Conservation (phyloP, 2,797 vertebrate species). For the Thaleichthys pacificus region DNA sequence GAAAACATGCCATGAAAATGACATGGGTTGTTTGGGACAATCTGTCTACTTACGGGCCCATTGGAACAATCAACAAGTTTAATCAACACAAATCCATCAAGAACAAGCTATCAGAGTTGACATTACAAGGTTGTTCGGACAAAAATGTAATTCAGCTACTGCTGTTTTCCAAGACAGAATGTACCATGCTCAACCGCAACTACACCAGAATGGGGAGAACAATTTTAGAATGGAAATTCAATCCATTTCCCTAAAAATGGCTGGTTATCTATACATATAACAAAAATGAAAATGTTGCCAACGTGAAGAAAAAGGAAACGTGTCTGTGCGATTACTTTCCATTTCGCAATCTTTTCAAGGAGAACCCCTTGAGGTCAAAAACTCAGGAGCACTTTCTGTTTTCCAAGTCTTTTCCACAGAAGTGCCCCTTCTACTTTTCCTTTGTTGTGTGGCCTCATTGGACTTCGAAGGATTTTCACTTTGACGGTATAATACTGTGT, state of each 20-base stretch:
- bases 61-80: too few relatives aligned
- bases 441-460: background rate
- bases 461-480: background rate
- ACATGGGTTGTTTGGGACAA: too few relatives aligned
- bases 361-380: background rate
- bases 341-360: constrained; percentile 2
- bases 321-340: background rate
- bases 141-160: background rate
- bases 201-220: constrained; percentile 36
- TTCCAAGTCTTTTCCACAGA: background rate
- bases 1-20: too few relatives aligned
- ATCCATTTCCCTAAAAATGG: background rate
- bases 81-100: background rate
- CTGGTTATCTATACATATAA: constrained; percentile 19
- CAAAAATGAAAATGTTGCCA: constrained; percentile 8
- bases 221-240: constrained; percentile 32
- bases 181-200: constrained; percentile 30
- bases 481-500: background rate
- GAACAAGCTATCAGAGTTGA: background rate
- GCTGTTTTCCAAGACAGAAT: background rate
- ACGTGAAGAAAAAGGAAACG: constrained; percentile 19
- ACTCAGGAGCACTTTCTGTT: too few relatives aligned
- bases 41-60: too few relatives aligned
- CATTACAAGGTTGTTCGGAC: background rate
- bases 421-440: background rate